phyloP scores from a whole-genome alignment of 2,888 invertebrate species.

The Vanessa cardui region DNA sequence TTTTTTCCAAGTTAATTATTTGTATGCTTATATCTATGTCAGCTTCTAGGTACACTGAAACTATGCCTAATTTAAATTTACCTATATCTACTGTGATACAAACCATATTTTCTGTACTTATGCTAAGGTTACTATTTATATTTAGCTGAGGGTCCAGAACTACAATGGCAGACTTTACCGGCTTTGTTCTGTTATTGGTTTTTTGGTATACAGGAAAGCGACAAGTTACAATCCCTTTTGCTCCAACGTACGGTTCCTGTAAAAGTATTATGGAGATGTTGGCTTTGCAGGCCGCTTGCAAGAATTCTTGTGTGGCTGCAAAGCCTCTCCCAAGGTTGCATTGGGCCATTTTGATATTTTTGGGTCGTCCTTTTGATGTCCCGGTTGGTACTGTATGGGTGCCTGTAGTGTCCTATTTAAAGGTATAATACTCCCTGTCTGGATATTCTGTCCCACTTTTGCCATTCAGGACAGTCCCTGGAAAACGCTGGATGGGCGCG shows the following conservation, averaged over 20 bases:
- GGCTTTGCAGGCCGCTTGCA: too few relatives aligned
- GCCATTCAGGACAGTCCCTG: too few relatives aligned
- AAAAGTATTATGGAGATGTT: not conserved
- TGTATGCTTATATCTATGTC: not conserved
- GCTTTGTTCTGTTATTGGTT: not conserved
- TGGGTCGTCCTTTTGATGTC: too few relatives aligned
- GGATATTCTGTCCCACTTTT: too few relatives aligned
- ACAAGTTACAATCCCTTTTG: not conserved
- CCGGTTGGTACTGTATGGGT: too few relatives aligned
- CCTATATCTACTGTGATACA: not conserved
- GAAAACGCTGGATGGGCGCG: too few relatives aligned
- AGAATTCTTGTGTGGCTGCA: too few relatives aligned
- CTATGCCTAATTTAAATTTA: not conserved
- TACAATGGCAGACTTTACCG: not conserved
- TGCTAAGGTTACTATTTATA: fast-evolving
- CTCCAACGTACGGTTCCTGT: not conserved
- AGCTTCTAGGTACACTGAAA: not conserved
- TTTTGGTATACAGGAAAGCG: not conserved
- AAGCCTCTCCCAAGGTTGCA: too few relatives aligned
- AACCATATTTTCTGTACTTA: not conserved
- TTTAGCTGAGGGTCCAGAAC: not conserved
- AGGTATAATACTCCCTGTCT: too few relatives aligned
- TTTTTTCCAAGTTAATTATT: not conserved
- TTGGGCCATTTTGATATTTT: too few relatives aligned
- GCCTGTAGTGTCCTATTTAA: too few relatives aligned